Base-by-base conservation (phyloP, 2,888 invertebrate species). In the Amphipyra tragopoginis region DNA sequence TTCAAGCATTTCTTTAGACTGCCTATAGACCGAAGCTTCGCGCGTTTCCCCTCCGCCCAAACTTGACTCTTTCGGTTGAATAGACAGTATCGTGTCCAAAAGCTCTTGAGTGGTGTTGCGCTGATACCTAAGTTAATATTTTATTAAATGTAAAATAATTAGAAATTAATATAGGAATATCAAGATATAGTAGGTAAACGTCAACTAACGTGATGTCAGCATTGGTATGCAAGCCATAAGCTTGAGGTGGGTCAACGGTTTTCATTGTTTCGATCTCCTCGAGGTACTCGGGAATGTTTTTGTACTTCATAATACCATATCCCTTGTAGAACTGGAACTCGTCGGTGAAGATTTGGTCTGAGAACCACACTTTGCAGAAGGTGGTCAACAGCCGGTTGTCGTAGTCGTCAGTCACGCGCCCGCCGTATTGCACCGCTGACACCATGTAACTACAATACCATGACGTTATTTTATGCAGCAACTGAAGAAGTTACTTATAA, bases 361-460 rank as follows among this genome's bases (percentile, higher is more conserved):
- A 95, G 80, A 97, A 96, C 98, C 98, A 98, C 0, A 97, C 96
- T 75, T 95, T 96, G 10, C 96, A 95, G 87, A 97, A 97, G 0
- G 98, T 98, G 67, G 96, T 96, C 26, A 98, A 91, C 13, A 98
- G 93, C 47, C 97, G 96, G 81, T 97, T 98, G 86, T 98, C 98
- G 84, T 96, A 98, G 87, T 98, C 98, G 85, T 98, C 98, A 0
- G 98, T 98, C 0, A 98, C 98, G 74, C 98, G 95, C 0, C 98
- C 98, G 3, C 98, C 98, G 84, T 98, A 98, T 83, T 98, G 98
- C 1, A 98, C 98, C 82, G 98, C 98, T 1, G 98, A 97, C 59
- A 98, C 93, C 98, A 98, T 98, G 83, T 98, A 98, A 47, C 97
- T 97, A 53, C 10, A 77, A 78, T 39, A 51, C 13, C 2, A 47